Evolutionary conservation across 2,888 invertebrate genomes (phyloP).

Genomic region (Thera britannica): DNA sequence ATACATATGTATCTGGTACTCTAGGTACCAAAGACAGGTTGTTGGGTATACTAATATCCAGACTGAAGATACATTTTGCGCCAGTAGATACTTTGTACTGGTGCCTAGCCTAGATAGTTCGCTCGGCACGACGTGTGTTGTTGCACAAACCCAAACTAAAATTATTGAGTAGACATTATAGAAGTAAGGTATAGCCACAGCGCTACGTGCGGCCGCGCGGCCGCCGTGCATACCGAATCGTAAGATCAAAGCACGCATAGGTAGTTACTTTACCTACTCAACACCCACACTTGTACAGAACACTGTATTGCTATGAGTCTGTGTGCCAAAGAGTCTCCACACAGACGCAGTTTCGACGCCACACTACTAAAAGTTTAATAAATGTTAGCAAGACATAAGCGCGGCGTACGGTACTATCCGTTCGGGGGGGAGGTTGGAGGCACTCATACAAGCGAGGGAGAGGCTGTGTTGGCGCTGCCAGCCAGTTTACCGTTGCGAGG

Average conservation of each 20-base stretch:
- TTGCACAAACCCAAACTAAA: slow-evolving; percentile 81
- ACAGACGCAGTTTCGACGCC: slow-evolving; percentile 60
- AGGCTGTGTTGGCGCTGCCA: slow-evolving; percentile 78
- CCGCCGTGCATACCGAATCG: slow-evolving; percentile 84
- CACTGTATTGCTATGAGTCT: slow-evolving; percentile 48
- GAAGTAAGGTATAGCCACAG: slow-evolving; percentile 77
- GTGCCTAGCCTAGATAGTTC: slow-evolving; percentile 64
- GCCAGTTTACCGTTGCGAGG: slow-evolving; percentile 85
- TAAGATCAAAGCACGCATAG: slow-evolving; percentile 85
- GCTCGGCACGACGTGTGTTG: slow-evolving; percentile 67
- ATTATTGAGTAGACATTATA: slow-evolving; percentile 82
- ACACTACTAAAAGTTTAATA: slow-evolving; percentile 80
- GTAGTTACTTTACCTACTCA: slow-evolving; percentile 78
- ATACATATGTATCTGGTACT: neutral
- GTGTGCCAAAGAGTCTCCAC: slow-evolving; percentile 65
- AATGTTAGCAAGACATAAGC: slow-evolving; percentile 81
- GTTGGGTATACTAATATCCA: slow-evolving; percentile 34
- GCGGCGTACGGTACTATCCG: slow-evolving; percentile 83
- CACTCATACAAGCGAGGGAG: slow-evolving; percentile 81
- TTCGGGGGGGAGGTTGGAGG: slow-evolving; percentile 83
- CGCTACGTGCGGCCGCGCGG: slow-evolving; percentile 78
- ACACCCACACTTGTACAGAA: slow-evolving; percentile 71
- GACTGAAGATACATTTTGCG: slow-evolving; percentile 53
- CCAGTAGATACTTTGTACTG: slow-evolving; percentile 50
- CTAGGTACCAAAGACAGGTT: neutral